phyloP scores from a whole-genome alignment of 2,113 vertebrate genomes.

The Siniperca knerii region DNA sequence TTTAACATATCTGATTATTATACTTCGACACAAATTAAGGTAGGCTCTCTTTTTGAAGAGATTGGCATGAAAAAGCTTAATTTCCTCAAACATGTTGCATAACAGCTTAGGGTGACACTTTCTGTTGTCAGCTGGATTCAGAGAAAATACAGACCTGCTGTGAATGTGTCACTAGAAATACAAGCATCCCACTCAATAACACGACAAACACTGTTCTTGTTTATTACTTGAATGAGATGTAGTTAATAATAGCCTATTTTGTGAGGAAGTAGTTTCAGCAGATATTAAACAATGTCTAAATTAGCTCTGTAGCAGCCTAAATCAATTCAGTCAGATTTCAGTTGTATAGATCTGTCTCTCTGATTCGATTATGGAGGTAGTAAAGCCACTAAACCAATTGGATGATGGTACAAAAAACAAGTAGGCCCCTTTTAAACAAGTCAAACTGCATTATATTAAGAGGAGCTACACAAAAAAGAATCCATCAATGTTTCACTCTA shows the following conservation, averaged over 20 bases:
- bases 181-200: background rate
- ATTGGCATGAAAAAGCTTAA: background rate
- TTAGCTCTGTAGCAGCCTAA: background rate
- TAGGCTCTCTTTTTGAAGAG: background rate
- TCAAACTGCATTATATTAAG: background rate
- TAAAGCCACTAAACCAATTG: background rate
- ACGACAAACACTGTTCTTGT: too few relatives aligned
- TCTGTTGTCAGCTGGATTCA: background rate
- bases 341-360: too few relatives aligned
- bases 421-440: conserved; percentile 54
- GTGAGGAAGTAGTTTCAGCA: background rate
- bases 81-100: background rate
- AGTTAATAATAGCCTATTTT: background rate
- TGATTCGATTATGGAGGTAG: background rate
- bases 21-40: background rate
- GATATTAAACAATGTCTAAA: background rate
- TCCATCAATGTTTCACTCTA: background rate
- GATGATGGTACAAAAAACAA: conserved; percentile 28
- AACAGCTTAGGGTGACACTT: background rate
- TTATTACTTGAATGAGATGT: background rate
- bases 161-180: background rate
- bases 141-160: background rate
- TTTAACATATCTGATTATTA: background rate
- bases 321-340: background rate
- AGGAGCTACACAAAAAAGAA: conserved; percentile 5